A percentile compares a stretch with the other conserved stretches of the same genome.
These are phyloP conservation scores for Perccottus glenii DNA, from an alignment of 2,113 vertebrate species.

Conservation along the genomic window DNA sequence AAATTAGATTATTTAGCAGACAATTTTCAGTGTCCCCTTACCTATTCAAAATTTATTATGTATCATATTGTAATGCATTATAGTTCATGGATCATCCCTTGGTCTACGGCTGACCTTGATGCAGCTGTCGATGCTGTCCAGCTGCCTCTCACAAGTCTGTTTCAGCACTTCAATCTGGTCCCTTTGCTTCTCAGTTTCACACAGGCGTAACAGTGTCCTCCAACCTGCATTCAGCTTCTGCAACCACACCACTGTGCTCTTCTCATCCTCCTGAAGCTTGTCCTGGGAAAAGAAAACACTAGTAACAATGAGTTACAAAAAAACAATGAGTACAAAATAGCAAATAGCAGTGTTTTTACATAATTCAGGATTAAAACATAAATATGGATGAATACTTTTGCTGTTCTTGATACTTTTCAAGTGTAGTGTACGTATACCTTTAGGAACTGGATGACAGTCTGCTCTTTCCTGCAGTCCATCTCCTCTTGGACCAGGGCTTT, in stretches of 20 bases:
- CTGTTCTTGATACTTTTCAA: too few relatives aligned
- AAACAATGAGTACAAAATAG: neutral
- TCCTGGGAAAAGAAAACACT: conserved; percentile 43
- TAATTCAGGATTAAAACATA: too few relatives aligned
- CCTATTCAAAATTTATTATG: too few relatives aligned
- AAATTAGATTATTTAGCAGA: too few relatives aligned
- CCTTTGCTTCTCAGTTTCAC: neutral
- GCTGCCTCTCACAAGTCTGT: conserved; percentile 34
- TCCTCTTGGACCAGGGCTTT: conserved; percentile 49
- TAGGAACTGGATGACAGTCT: conserved; percentile 44
- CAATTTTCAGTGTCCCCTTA: too few relatives aligned
- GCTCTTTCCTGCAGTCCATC: conserved; percentile 40
- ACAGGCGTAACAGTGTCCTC: conserved; percentile 33
- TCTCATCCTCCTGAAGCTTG: conserved; percentile 62
- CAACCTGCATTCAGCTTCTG: conserved; percentile 42
- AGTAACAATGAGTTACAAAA: too few relatives aligned
- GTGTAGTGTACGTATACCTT: conserved; percentile 20
- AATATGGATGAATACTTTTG: too few relatives aligned
- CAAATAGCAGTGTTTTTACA: neutral
- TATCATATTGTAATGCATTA: too few relatives aligned
- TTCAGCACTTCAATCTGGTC: neutral
- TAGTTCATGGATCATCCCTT: too few relatives aligned
- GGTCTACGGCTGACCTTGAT: conserved; percentile 22
- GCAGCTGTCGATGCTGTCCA: conserved; percentile 36
- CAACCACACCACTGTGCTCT: conserved; percentile 16